Conservation (phyloP, 2,888 invertebrate species). For the Trilocha varians region DNA sequence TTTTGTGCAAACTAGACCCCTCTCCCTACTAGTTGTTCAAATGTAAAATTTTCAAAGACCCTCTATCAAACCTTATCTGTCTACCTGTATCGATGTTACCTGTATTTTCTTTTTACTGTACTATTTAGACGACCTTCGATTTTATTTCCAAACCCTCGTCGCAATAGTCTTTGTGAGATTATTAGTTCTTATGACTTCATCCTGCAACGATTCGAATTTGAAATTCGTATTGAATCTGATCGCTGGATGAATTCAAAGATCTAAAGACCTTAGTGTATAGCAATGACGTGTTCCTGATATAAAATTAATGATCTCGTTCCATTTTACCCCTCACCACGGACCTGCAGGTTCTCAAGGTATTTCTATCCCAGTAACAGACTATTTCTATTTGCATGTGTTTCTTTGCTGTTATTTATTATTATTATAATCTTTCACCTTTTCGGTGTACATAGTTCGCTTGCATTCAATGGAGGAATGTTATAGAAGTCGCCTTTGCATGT, state of each 20-base stretch:
- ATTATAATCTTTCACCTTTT: slow-evolving; percentile 26
- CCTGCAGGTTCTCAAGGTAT: slow-evolving; percentile 76
- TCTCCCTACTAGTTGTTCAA: slow-evolving; percentile 40
- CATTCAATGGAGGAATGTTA: slow-evolving; percentile 23
- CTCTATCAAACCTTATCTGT: slow-evolving; percentile 36
- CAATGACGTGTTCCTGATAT: slow-evolving; percentile 51
- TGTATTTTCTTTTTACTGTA: slow-evolving; percentile 47
- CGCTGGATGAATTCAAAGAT: background rate
- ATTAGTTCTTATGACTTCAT: background rate
- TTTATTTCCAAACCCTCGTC: slow-evolving; percentile 36
- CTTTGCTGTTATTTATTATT: slow-evolving; percentile 33
- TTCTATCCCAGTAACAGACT: slow-evolving; percentile 67
- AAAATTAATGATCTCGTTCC: slow-evolving; percentile 67
- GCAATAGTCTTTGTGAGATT: background rate
- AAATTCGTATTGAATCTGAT: background rate
- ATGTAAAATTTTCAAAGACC: slow-evolving; percentile 30
- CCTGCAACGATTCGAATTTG: background rate
- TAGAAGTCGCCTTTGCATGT: slow-evolving; percentile 40
- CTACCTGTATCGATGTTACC: slow-evolving; percentile 58
- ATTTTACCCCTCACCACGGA: slow-evolving; percentile 70
- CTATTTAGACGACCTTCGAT: slow-evolving; percentile 42
- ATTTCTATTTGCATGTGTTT: slow-evolving; percentile 63
- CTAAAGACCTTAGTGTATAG: slow-evolving; percentile 12
- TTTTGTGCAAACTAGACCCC: background rate
- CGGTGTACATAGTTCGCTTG: slow-evolving; percentile 47